Base-by-base conservation (phyloP, 2,113 vertebrate species). In the Tupaia chinensis region DNA sequence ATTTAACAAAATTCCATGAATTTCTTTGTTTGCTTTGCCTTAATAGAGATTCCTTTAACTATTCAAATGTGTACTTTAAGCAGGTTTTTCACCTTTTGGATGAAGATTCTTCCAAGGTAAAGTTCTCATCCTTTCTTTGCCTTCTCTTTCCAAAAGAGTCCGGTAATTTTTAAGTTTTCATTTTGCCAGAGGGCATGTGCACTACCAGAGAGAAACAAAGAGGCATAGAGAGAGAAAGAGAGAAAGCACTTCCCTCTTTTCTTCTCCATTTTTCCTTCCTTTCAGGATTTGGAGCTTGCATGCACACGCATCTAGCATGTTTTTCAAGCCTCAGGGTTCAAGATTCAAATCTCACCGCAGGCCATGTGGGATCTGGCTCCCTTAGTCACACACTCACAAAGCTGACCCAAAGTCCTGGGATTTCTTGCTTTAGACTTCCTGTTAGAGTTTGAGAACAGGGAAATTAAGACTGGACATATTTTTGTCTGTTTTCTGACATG, bases 11-110 rank as follows among this genome's bases (percentile, higher is more conserved):
- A 95, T 87, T 83, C 93, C 92, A 89, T 61, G 68, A 56, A 58
- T 27, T 60, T 74, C 82, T 85, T 76, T 77, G 74, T 93, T 91
- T 93, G 61, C 65, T 94, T 92, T 91, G 44, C 78, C 78, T 94
- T 83, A 32, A 70, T 82, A 77, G 73, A 91, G 89, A 95, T 95
- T 95, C 86, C 85, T 95, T 29, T 12, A 76, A 61, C 53, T 68
- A 16, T 73, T 61, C 78, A 85, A 79, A 73, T 83, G 61, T 60
- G 32, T 14, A 72, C 82, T 63, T 74, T 25, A n/a, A 86, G 69
- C 73, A 94, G 29, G n/a, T 56, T 95, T 82, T 83, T 87, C 83
- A 60, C 9, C 27, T 72, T 91, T 29, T 29, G 22, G 44, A 76
- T 66, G 29, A 83, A 11, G 32, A 76, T 65, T 91, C 81, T 95